Percentiles rank a stretch among this genome's conserved stretches.
Conservation (phyloP, 2,888 invertebrate genomes). For the Polydrusus cervinus region DNA sequence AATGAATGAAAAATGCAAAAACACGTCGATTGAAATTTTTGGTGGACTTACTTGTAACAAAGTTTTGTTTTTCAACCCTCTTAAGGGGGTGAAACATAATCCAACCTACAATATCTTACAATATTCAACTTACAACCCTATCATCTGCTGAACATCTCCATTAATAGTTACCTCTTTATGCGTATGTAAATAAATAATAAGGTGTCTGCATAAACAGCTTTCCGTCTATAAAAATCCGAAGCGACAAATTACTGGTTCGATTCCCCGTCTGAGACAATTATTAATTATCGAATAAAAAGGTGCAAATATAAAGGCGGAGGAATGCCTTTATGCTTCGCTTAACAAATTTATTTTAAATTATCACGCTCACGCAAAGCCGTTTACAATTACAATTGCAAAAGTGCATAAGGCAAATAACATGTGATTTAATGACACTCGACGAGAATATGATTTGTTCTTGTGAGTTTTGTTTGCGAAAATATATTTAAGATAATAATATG, state of each 20-base stretch:
- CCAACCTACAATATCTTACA: no score
- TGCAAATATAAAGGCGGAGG: conserved; percentile 29
- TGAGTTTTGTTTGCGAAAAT: conserved; percentile 5
- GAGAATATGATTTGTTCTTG: conserved; percentile 6
- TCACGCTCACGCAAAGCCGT: conserved; percentile 33
- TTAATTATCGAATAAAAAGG: conserved; percentile 29
- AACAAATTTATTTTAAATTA: conserved; percentile 36
- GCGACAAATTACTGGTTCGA: conserved; percentile 47
- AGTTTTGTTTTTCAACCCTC: no score
- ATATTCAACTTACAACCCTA: neutral
- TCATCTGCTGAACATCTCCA: conserved; percentile 28
- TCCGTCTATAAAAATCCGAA: conserved; percentile 44
- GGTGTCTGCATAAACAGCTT: conserved; percentile 46
- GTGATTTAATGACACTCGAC: conserved; percentile 27
- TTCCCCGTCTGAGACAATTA: conserved; percentile 37
- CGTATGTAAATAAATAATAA: conserved; percentile 49
- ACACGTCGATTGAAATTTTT: no score
- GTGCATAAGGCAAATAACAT: conserved; percentile 34
- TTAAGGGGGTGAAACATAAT: no score
- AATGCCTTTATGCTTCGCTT: conserved; percentile 30
- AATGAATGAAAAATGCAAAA: no score
- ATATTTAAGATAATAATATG: neutral
- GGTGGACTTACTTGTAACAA: no score
- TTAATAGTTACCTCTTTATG: conserved; percentile 16
- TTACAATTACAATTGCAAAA: conserved; percentile 30